A percentile compares a stretch with the other conserved stretches of the same genome.
Conservation (phyloP, 35 echinoderm and acorn worm genomes). For the Stichopus chloronotus region DNA sequence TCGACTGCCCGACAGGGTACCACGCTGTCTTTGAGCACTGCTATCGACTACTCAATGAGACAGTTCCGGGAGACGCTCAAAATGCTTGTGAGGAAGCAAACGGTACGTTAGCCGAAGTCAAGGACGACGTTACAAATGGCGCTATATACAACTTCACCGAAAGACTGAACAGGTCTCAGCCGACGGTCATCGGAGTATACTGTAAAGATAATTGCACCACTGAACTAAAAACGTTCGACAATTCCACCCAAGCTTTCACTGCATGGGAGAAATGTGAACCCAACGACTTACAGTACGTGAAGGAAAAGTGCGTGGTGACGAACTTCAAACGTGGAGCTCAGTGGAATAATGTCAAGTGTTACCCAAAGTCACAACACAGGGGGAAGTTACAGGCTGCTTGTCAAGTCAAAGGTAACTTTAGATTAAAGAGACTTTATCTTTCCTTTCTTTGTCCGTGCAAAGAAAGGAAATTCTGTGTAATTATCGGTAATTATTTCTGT, state of each 20-base stretch:
- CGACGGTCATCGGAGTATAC: neutral
- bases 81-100: neutral
- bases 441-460: too few species aligned
- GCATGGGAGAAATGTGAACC: slow-evolving; percentile 33
- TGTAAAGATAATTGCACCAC: neutral
- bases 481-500: neutral
- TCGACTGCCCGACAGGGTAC: neutral
- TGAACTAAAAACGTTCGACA: neutral
- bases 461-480: neutral
- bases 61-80: neutral
- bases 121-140: slow-evolving; percentile 15
- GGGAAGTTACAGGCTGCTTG: neutral
- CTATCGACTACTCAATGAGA: neutral
- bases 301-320: neutral
- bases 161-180: neutral
- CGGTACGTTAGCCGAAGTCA: slow-evolving; percentile 21
- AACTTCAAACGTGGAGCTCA: neutral
- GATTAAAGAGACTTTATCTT: neutral
- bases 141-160: slow-evolving; percentile 7
- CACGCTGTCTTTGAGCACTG: neutral
- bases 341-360: slow-evolving; percentile 29
- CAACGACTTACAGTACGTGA: neutral
- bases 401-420: slow-evolving; percentile 23
- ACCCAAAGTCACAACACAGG: neutral
- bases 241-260: neutral